Conservation (phyloP, 2,113 vertebrate genomes). For the Proteles cristata region DNA sequence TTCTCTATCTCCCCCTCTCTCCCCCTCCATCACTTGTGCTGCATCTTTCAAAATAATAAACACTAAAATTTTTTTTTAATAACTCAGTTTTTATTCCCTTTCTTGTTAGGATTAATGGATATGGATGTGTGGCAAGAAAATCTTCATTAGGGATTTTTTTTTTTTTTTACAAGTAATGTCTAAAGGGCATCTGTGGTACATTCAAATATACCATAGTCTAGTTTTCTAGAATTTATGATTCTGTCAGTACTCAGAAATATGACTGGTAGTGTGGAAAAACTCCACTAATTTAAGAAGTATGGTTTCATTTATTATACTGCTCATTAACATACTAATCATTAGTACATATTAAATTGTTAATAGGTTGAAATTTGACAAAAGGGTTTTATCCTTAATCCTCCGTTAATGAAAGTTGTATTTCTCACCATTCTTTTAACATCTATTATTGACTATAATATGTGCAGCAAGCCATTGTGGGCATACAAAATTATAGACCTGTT, state of each 20-base stretch:
- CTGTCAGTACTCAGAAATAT: not conserved
- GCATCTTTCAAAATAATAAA: too few relatives aligned
- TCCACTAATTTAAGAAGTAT: not conserved
- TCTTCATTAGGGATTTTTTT: not conserved
- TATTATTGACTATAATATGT: not conserved
- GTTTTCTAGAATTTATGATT: not conserved
- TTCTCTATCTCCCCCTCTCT: too few relatives aligned
- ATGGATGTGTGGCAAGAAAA: not conserved
- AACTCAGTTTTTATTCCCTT: not conserved
- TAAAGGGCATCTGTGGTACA: not conserved
- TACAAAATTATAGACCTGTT: not conserved
- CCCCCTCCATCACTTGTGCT: too few relatives aligned
- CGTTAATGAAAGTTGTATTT: conserved; percentile 7
- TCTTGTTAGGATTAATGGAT: conserved; percentile 9
- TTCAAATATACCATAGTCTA: not conserved
- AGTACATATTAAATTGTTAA: conserved; percentile 56
- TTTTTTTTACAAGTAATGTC: not conserved
- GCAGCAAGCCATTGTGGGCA: not conserved
- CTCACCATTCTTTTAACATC: conserved; percentile 32
- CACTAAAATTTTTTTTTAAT: too few relatives aligned
- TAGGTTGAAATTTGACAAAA: conserved; percentile 44
- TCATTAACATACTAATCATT: not conserved
- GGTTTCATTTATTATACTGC: conserved; percentile 23
- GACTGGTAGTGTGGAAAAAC: not conserved
- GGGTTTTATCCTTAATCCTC: conserved; percentile 19